A percentile compares a stretch with the other conserved stretches of the same genome.
These are phyloP conservation scores for Allochrocebus solatus DNA, from an alignment of 2,797 vertebrate genomes.

Conservation along the genomic window DNA sequence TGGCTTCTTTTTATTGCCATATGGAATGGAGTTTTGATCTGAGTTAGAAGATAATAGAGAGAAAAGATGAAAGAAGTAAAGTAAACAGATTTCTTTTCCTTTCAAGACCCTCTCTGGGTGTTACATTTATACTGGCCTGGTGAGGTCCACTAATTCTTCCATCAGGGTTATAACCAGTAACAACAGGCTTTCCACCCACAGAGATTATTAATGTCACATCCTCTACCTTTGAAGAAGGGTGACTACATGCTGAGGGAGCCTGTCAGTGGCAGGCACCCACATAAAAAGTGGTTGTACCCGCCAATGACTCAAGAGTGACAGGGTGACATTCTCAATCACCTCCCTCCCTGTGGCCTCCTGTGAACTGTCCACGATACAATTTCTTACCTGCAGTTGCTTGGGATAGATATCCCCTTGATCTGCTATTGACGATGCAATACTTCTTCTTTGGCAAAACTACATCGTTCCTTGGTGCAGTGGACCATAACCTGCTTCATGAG, in stretches of 20 bases:
- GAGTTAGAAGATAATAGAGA: background rate
- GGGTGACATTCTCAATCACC: background rate
- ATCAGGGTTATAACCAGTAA: background rate
- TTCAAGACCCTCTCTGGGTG: background rate
- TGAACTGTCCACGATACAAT: background rate
- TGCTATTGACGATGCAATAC: background rate
- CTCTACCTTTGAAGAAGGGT: background rate
- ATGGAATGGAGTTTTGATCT: background rate
- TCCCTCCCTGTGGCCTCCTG: background rate
- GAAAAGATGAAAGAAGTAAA: background rate
- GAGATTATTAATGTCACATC: accelerated
- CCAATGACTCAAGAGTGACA: background rate
- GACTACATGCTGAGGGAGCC: background rate
- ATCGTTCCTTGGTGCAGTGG: background rate
- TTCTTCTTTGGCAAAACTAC: slow-evolving; percentile 12
- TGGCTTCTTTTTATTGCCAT: background rate
- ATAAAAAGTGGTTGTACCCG: background rate
- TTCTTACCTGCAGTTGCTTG: background rate
- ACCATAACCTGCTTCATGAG: background rate
- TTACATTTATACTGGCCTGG: background rate
- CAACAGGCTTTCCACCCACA: background rate
- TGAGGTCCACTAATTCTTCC: background rate
- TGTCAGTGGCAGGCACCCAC: accelerated
- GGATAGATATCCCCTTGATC: background rate
- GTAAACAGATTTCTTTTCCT: background rate